phyloP scores from a whole-genome alignment of 2,888 invertebrate genomes.

The Frankliniella intonsa region DNA sequence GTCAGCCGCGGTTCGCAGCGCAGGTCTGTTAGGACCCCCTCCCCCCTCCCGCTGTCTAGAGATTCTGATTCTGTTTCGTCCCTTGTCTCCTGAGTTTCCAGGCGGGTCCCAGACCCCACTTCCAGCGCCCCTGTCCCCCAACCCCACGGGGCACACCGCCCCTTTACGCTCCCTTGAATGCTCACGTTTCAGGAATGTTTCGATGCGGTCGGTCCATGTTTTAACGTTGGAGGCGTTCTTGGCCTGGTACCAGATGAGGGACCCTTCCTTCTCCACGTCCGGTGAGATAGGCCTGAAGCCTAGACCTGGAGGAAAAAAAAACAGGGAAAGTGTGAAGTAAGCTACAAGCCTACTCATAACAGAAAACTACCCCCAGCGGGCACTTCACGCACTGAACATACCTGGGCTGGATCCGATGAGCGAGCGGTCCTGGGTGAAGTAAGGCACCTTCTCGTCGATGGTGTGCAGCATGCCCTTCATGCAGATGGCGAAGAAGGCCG shows the following conservation, averaged over 20 bases:
- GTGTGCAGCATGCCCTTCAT: constrained; percentile 74
- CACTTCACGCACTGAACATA: too few relatives aligned
- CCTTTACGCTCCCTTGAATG: constrained; percentile 30
- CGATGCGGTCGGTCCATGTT: constrained; percentile 54
- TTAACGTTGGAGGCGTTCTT: constrained; percentile 51
- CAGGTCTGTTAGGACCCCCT: too few relatives aligned
- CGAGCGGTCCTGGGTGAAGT: constrained; percentile 68
- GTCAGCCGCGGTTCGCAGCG: too few relatives aligned
- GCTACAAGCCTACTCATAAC: too few relatives aligned
- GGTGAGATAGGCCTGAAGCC: constrained; percentile 59
- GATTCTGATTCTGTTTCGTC: too few relatives aligned
- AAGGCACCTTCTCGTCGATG: constrained; percentile 64
- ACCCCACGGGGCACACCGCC: neutral
- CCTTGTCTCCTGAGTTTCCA: too few relatives aligned
- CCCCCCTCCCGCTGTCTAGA: too few relatives aligned
- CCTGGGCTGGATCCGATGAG: constrained; percentile 73
- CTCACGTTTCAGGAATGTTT: constrained; percentile 57
- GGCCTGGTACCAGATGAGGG: constrained; percentile 57
- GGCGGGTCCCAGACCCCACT: too few relatives aligned
- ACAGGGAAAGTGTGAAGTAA: too few relatives aligned
- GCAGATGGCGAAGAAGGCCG: constrained; percentile 78
- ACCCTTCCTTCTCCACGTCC: constrained; percentile 52
- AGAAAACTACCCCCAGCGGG: too few relatives aligned
- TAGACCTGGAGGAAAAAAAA: constrained; percentile 51
- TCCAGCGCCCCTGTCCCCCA: too few relatives aligned